Percentiles rank a stretch among this genome's conserved stretches.
Evolutionary conservation across 2,888 invertebrate species (phyloP).

Genomic region (Steinernema carpocapsae): DNA sequence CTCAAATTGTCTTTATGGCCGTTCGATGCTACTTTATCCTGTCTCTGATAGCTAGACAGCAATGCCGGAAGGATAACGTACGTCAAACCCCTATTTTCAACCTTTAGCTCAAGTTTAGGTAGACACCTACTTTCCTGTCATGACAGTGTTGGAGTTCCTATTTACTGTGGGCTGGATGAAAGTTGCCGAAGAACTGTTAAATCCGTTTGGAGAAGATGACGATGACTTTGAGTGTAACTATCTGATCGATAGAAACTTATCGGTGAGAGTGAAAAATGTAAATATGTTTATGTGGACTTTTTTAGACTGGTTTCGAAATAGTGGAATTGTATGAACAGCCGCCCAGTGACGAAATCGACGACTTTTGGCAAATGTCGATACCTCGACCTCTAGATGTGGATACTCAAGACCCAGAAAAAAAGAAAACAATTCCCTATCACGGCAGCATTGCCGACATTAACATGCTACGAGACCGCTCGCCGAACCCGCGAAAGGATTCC

Average conservation of each 20-base stretch:
- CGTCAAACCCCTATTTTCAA: neutral
- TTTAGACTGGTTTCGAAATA: conserved; percentile 40
- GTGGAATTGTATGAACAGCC: conserved; percentile 38
- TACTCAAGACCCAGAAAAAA: neutral
- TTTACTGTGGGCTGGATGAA: conserved; percentile 65
- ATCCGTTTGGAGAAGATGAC: conserved; percentile 65
- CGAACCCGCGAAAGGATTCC: conserved; percentile 11
- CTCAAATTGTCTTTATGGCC: conserved; percentile 65
- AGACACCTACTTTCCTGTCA: conserved; percentile 54
- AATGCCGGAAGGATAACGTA: conserved; percentile 38
- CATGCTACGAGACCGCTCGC: neutral
- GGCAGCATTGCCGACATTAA: conserved; percentile 38
- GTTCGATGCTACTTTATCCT: conserved; percentile 53
- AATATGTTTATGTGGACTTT: neutral
- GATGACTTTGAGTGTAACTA: conserved; percentile 53
- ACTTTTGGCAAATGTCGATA: conserved; percentile 39
- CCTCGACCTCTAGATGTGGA: conserved; percentile 28
- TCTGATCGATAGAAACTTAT: conserved; percentile 44
- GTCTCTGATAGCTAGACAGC: conserved; percentile 44
- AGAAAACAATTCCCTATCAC: conserved; percentile 34
- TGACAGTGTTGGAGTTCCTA: conserved; percentile 60
- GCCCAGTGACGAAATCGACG: conserved; percentile 36
- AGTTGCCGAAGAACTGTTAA: conserved; percentile 61
- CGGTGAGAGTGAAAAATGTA: neutral
- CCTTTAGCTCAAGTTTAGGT: neutral